Conservation (phyloP, 2,797 vertebrate species). For the Meda fulgida region DNA sequence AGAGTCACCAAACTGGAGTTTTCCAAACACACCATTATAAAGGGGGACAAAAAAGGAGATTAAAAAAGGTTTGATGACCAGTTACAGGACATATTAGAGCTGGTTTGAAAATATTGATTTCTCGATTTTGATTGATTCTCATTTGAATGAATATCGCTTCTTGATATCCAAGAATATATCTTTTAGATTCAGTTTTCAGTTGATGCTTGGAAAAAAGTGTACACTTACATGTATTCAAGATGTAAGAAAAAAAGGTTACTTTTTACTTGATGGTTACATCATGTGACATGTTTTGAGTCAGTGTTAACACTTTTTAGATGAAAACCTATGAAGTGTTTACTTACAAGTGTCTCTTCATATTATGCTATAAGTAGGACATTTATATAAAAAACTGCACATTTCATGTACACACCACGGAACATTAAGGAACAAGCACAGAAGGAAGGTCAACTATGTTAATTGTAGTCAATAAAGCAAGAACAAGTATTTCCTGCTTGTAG, state of each 20-base stretch:
- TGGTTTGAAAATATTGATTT: neutral
- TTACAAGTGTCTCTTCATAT: neutral
- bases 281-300: neutral
- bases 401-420: neutral
- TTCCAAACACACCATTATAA: neutral
- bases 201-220: neutral
- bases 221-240: neutral
- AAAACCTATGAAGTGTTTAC: neutral
- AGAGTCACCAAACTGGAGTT: neutral
- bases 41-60: neutral
- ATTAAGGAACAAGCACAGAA: neutral
- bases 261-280: neutral
- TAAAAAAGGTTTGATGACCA: neutral
- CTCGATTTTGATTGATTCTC: neutral
- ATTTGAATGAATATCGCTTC: neutral
- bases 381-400: neutral
- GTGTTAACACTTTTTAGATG: neutral
- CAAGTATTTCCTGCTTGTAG: neutral
- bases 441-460: conserved; percentile 9
- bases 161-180: neutral
- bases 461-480: conserved; percentile 2
- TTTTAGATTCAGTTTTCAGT: neutral
- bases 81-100: neutral
- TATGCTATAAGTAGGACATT: neutral
- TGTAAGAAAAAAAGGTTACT: neutral